Conservation (phyloP, 2,888 invertebrate genomes). For the Chrysina gloriosa region DNA sequence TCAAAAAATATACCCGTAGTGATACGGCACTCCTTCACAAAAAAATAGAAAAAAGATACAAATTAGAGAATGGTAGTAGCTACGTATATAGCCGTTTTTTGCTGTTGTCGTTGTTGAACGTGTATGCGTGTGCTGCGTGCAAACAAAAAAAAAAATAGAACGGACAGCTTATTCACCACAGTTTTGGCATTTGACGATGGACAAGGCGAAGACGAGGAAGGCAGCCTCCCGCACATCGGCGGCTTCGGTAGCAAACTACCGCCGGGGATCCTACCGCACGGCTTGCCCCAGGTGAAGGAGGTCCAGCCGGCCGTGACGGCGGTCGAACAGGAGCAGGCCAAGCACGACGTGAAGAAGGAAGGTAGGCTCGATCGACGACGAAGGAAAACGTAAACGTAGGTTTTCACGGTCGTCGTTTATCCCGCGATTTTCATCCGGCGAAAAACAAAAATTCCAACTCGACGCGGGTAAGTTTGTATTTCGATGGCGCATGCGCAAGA, state of each 20-base stretch:
- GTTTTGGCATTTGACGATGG: slow-evolving; percentile 99
- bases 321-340: slow-evolving; percentile 77
- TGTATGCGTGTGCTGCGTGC: slow-evolving; percentile 53
- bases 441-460: too few relatives aligned
- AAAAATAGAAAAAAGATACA: too few relatives aligned
- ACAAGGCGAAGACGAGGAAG: slow-evolving; percentile 95
- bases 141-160: slow-evolving; percentile 62
- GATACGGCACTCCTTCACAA: too few relatives aligned
- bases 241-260: slow-evolving; percentile 90
- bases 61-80: slow-evolving; percentile 48
- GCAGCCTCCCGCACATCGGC: slow-evolving; percentile 78
- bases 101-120: slow-evolving; percentile 23
- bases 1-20: too few relatives aligned
- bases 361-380: slow-evolving; percentile 9
- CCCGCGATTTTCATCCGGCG: too few relatives aligned
- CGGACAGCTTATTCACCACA: slow-evolving; percentile 88
- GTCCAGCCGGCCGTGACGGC: slow-evolving; percentile 92
- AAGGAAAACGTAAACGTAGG: too few relatives aligned
- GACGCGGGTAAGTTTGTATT: too few relatives aligned
- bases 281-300: slow-evolving; percentile 95
- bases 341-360: slow-evolving; percentile 69
- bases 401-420: too few relatives aligned
- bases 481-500: too few relatives aligned
- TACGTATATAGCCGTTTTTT: neutral
- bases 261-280: slow-evolving; percentile 91